Evolutionary conservation across 2,113 vertebrate species (phyloP).

Genomic region (Oreotrochilus melanogaster): DNA sequence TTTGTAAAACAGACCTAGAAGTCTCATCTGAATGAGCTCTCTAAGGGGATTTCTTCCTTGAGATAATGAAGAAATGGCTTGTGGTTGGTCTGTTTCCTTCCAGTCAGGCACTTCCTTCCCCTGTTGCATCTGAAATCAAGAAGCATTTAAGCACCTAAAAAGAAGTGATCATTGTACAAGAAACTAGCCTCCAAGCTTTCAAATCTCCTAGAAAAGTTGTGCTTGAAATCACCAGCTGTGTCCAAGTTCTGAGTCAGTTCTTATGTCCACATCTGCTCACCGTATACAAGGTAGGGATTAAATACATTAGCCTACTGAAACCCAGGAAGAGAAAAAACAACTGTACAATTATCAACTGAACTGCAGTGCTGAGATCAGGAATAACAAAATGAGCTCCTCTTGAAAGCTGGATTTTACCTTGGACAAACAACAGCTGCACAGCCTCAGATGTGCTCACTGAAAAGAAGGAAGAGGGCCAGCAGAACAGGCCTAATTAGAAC

Average conservation of each 20-base stretch:
- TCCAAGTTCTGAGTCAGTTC: not conserved
- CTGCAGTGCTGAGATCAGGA: not conserved
- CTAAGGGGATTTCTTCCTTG: constrained; percentile 39
- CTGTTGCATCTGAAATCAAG: constrained; percentile 23
- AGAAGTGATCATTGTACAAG: not conserved
- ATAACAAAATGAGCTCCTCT: not conserved
- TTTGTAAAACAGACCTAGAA: not conserved
- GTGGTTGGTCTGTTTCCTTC: constrained; percentile 5
- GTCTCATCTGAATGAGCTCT: not conserved
- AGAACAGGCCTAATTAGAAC: constrained; percentile 28
- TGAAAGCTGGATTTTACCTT: constrained; percentile 29
- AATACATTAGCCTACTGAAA: not conserved
- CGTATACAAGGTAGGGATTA: not conserved
- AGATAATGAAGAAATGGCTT: constrained; percentile 28
- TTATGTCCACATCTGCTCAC: not conserved
- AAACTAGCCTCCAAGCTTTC: not conserved
- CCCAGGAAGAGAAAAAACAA: not conserved
- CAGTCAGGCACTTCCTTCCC: not conserved
- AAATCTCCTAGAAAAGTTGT: constrained; percentile 2
- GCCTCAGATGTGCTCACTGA: not conserved
- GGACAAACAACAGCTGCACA: not conserved
- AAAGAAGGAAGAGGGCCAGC: not conserved
- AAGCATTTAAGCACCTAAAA: constrained; percentile 30
- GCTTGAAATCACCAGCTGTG: not conserved
- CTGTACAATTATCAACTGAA: not conserved